phyloP scores from a whole-genome alignment of 1,140 invertebrate genomes.

The Pomacea maculata region DNA sequence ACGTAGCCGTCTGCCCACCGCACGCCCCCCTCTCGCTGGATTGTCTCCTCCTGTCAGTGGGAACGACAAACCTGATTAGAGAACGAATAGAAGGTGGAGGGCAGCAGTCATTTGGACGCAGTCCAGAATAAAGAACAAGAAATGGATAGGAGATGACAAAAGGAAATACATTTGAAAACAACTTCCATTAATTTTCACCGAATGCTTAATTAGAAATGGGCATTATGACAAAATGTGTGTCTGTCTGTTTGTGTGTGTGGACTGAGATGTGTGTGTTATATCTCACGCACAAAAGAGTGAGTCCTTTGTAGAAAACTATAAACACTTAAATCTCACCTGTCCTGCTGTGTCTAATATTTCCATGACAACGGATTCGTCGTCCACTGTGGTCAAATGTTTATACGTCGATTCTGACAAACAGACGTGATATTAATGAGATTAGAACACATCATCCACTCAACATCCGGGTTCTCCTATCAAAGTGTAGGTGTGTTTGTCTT shows the following conservation, averaged over 20 bases:
- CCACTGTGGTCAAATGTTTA: conserved; percentile 89
- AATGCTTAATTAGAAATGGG: no score
- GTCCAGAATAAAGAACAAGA: no score
- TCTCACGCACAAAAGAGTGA: background rate
- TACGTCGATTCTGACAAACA: conserved; percentile 81
- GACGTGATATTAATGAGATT: background rate
- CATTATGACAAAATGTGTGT: no score
- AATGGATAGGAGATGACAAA: no score
- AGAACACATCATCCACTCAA: no score
- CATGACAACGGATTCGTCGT: conserved; percentile 88
- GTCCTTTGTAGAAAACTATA: background rate
- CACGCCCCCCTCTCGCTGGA: conserved; percentile 79
- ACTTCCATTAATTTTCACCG: conserved; percentile 13
- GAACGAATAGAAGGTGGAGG: no score
- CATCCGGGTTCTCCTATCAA: background rate
- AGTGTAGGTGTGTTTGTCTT: background rate
- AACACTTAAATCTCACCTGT: conserved; percentile 72
- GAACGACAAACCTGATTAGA: no score
- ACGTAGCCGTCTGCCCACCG: conserved; percentile 89
- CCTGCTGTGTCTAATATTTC: conserved; percentile 93
- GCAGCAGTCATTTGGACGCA: no score
- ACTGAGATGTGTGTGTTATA: no score
- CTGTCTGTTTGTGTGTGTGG: background rate
- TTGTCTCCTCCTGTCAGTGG: conserved; percentile 45
- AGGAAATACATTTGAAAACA: background rate